Conservation (phyloP, 2,113 vertebrate genomes). For the Seriola aureovittata region DNA sequence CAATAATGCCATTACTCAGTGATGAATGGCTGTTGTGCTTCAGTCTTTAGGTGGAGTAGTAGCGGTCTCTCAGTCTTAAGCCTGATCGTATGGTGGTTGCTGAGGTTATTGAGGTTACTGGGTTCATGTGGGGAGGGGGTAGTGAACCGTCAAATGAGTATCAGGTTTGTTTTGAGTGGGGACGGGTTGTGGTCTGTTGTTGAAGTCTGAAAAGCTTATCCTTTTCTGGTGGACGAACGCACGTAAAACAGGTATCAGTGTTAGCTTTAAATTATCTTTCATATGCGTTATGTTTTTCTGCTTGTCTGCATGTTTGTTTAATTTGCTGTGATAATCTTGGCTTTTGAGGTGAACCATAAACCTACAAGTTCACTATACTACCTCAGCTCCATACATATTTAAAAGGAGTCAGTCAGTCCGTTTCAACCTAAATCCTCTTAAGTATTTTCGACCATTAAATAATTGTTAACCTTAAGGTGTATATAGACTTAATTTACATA, state of each 20-base stretch:
- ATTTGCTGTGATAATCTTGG: not conserved
- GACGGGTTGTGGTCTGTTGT: not conserved
- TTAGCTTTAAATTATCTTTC: not conserved
- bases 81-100: not conserved
- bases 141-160: not conserved
- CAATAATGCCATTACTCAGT: not conserved
- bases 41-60: not conserved
- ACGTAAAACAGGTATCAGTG: not conserved
- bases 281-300: not conserved
- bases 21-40: not conserved
- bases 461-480: not conserved
- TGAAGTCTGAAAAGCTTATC: not conserved
- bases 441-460: not conserved
- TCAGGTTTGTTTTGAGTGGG: slow-evolving; percentile 47
- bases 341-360: slow-evolving; percentile 10
- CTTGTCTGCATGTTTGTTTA: not conserved
- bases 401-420: not conserved
- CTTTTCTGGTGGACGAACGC: not conserved
- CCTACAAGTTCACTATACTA: not conserved
- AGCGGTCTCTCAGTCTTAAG: not conserved
- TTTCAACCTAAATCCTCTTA: not conserved
- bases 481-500: not conserved
- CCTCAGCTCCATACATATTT: not conserved
- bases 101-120: slow-evolving; percentile 41
- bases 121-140: slow-evolving; percentile 54